These are phyloP conservation scores for Heliconius himera DNA, from an alignment of 1,140 invertebrate species.

Conservation along the genomic window DNA sequence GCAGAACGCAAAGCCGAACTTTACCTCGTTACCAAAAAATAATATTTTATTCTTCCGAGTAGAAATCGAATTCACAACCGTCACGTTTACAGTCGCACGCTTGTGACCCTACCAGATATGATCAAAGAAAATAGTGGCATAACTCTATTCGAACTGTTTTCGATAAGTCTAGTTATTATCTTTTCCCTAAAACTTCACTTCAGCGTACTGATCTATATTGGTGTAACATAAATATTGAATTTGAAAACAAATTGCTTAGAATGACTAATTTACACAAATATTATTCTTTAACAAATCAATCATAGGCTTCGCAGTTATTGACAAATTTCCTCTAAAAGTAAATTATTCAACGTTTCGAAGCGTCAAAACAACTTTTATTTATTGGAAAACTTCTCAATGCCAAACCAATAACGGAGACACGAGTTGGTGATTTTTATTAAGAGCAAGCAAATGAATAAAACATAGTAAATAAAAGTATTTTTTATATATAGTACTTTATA, in stretches of 20 bases:
- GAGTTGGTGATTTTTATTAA: constrained; percentile 11
- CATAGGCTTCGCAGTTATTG: background rate
- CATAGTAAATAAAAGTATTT: background rate
- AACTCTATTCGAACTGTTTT: too few species aligned
- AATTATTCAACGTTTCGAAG: background rate
- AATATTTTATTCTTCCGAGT: too few species aligned
- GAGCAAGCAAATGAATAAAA: background rate
- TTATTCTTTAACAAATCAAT: constrained; percentile 4
- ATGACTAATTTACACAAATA: background rate
- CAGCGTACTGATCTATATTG: too few species aligned
- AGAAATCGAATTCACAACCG: too few species aligned
- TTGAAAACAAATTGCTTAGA: background rate
- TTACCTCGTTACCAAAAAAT: too few species aligned
- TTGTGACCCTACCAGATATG: too few species aligned
- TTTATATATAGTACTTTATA: background rate
- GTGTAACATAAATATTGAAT: too few species aligned
- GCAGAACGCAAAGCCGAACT: background rate
- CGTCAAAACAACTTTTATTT: constrained; percentile 13
- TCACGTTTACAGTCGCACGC: too few species aligned
- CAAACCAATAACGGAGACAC: background rate
- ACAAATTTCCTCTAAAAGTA: constrained; percentile 3
- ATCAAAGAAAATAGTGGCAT: too few species aligned
- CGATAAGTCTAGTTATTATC: too few species aligned
- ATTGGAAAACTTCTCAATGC: constrained; percentile 11
- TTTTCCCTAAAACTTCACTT: too few species aligned